phyloP scores from a whole-genome alignment of 1,140 invertebrate species.

The Dreissena rostriformis region DNA sequence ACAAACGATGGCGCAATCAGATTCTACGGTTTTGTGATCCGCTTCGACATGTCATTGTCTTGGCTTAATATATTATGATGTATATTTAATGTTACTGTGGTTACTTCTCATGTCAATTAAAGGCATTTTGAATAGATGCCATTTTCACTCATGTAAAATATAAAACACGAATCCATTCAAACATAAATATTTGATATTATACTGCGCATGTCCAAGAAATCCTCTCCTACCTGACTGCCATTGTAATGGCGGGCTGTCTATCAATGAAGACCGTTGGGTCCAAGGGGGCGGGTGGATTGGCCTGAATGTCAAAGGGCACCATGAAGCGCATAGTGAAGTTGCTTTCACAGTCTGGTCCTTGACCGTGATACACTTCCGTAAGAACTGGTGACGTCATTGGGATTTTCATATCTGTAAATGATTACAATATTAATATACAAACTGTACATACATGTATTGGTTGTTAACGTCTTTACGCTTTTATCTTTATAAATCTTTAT shows the following conservation, averaged over 20 bases:
- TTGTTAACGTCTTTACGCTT: too few species aligned
- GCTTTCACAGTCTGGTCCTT: constrained; percentile 62
- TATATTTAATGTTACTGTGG: too few species aligned
- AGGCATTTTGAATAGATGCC: too few species aligned
- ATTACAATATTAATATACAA: too few species aligned
- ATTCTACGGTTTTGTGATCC: too few species aligned
- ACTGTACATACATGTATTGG: too few species aligned
- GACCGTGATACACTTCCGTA: constrained; percentile 64
- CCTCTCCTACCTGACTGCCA: constrained; percentile 68
- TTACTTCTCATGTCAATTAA: too few species aligned
- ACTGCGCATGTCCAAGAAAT: background rate
- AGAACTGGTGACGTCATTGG: constrained; percentile 74
- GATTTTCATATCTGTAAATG: constrained; percentile 56
- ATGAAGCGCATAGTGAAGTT: constrained; percentile 75
- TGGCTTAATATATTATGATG: too few species aligned
- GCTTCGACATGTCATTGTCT: too few species aligned
- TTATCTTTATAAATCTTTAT: too few species aligned
- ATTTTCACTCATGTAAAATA: background rate
- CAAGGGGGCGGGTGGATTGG: constrained; percentile 44
- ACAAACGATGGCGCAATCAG: too few species aligned
- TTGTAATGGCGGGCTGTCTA: constrained; percentile 70
- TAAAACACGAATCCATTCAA: background rate
- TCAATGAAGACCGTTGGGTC: constrained; percentile 35
- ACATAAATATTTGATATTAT: background rate
- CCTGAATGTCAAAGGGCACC: constrained; percentile 24